Evolutionary conservation across 2,797 vertebrate species (phyloP), one percentile per base, ranked within the genome.

Genomic region (Peromyscus eremicus): DNA sequence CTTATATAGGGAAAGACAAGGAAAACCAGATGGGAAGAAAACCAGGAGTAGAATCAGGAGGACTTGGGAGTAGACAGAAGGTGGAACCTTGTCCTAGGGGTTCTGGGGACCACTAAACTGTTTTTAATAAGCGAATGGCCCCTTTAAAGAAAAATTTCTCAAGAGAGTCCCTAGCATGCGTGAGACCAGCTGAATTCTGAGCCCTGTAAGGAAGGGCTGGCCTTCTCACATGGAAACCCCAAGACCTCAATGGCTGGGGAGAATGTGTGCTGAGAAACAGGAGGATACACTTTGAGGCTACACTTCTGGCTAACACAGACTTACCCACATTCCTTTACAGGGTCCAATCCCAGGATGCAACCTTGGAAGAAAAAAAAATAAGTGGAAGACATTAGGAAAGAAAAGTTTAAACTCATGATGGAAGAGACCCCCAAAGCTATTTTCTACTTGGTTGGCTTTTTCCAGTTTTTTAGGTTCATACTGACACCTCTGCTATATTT

Each of bases 261-360:
- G 27, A 21, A 60, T 6, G 2, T 66, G 49, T 29, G 23, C 0
- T 71, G 13, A 81, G 68, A 93, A 80, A 27, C 34, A 71, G 21
- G 12, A 91, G 23, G 6, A 73, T 73, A 0, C 14, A 29, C 21
- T 81, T 84, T 49, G 14, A 91, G 27, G 6, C 73, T 73, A 0
- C 14, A 29, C 21, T 82, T 81, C 37, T 27, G 49, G 92, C 40
- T 34, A 76, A 40, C 10, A 43, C 32, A 21, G 13, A 49, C 73
- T 92, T 84, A 62, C 34, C 2, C 29, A 19, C 5, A 0, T 95
- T 97, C 91, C 91, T 91, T 97, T 97, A 27, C 92, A 98, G 98
- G 71, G 82, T 86, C 64, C 32, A 60, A n/a, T 71, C 55, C 70
- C 82, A 70, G 73, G 23, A 91, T 62, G 76, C 62, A 70, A 57